Percentiles rank a stretch among this genome's conserved stretches.
These are phyloP conservation scores for Scarus forsteni DNA, from an alignment of 2,797 vertebrate species.

Conservation along the genomic window DNA sequence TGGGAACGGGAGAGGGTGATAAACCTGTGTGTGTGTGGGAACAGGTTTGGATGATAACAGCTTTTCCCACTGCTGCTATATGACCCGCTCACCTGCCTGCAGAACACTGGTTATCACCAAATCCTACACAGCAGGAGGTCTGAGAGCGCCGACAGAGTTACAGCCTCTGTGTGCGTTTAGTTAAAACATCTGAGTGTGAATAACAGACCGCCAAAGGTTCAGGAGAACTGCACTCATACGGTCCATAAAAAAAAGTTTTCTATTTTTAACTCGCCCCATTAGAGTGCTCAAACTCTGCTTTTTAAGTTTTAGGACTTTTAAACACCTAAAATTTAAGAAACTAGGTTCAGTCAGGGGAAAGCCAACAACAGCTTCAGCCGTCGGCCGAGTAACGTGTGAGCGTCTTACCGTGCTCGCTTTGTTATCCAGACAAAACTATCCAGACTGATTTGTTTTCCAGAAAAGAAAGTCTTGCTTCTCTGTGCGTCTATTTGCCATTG, in stretches of 20 bases:
- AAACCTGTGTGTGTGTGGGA: conserved; percentile 82
- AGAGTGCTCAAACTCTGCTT: too few relatives aligned
- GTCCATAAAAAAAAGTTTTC: neutral
- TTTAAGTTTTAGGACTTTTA: too few relatives aligned
- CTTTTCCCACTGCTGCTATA: conserved; percentile 93
- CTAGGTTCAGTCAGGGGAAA: too few relatives aligned
- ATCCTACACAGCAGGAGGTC: conserved; percentile 86
- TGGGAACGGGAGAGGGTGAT: conserved; percentile 97
- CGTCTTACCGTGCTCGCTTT: too few relatives aligned
- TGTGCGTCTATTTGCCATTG: too few relatives aligned
- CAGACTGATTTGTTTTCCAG: too few relatives aligned
- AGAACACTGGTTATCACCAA: conserved; percentile 91
- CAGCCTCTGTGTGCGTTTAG: conserved; percentile 1
- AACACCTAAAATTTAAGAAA: too few relatives aligned
- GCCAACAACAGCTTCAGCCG: too few relatives aligned
- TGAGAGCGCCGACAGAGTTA: conserved; percentile 25
- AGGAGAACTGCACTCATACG: neutral
- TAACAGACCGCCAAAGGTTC: conserved; percentile 12
- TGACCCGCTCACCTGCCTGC: conserved; percentile 88
- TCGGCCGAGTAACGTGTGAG: too few relatives aligned
- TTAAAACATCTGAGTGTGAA: conserved; percentile 28
- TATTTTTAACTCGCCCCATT: too few relatives aligned
- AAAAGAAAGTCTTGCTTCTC: too few relatives aligned
- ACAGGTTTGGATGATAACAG: conserved; percentile 76
- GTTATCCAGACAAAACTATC: too few relatives aligned